phyloP scores from a whole-genome alignment of 1,140 invertebrate species.

The Oppia nitens region DNA sequence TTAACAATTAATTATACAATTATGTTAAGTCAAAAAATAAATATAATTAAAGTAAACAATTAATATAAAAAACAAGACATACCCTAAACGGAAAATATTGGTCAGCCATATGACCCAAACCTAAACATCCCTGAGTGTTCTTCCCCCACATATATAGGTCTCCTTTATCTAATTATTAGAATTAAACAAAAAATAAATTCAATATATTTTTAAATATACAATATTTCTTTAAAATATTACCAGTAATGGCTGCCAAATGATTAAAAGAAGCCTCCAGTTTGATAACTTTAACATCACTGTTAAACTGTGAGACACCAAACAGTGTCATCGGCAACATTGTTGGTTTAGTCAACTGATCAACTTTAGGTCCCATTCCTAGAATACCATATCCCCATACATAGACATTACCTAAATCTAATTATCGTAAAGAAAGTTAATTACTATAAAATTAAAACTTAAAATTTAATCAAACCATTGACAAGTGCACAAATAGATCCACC shows the following conservation, averaged over 20 bases:
- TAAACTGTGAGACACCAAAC: slow-evolving; percentile 69
- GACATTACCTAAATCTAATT: slow-evolving; percentile 54
- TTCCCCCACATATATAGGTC: slow-evolving; percentile 79
- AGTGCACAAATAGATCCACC: slow-evolving; percentile 72
- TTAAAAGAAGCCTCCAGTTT: slow-evolving; percentile 43
- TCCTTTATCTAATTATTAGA: slow-evolving; percentile 31
- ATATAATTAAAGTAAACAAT: background rate
- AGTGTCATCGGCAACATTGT: slow-evolving; percentile 52
- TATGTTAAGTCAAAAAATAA: background rate
- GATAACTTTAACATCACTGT: slow-evolving; percentile 42
- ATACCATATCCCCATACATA: slow-evolving; percentile 87
- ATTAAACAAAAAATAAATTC: background rate
- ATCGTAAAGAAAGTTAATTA: background rate
- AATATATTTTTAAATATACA: background rate
- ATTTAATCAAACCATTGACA: slow-evolving; percentile 54
- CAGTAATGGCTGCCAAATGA: slow-evolving; percentile 57
- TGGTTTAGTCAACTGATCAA: slow-evolving; percentile 44
- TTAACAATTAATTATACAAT: slow-evolving; percentile 4
- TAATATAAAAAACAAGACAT: slow-evolving; percentile 18
- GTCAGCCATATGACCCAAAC: slow-evolving; percentile 54
- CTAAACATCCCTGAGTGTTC: slow-evolving; percentile 63
- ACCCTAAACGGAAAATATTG: slow-evolving; percentile 77
- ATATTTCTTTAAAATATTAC: slow-evolving; percentile 21
- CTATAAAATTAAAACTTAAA: slow-evolving; percentile 1
- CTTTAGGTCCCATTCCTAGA: slow-evolving; percentile 65